These are phyloP conservation scores for Girardinus metallicus DNA, from an alignment of 2,797 vertebrate species.

Conservation along the genomic window DNA sequence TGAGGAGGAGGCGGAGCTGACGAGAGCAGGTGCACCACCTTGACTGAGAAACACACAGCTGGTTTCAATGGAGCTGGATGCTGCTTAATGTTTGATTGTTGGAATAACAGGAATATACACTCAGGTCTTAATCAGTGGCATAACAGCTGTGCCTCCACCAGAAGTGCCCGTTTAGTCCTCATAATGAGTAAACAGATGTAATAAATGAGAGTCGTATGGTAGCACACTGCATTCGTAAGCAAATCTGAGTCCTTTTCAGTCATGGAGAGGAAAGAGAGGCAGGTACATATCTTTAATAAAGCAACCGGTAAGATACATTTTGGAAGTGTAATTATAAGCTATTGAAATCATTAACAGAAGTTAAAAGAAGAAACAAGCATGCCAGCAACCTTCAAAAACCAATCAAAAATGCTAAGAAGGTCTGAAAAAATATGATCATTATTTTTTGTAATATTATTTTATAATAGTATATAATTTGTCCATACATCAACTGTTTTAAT, in stretches of 20 bases:
- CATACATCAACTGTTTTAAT: background rate
- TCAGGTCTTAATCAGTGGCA: constrained; percentile 11
- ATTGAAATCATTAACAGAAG: background rate
- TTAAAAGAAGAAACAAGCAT: background rate
- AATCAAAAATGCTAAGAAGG: background rate
- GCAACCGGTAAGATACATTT: background rate
- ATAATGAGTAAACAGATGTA: constrained; percentile 23
- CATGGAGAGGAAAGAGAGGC: background rate
- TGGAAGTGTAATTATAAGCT: background rate
- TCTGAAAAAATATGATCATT: background rate
- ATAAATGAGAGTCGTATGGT: constrained; percentile 14
- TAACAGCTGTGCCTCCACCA: constrained; percentile 28
- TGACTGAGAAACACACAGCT: constrained; percentile 36
- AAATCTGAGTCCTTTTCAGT: background rate
- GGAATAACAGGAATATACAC: constrained; percentile 3
- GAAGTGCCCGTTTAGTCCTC: constrained; percentile 21
- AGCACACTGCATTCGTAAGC: background rate
- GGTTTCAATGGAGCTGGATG: constrained; percentile 19
- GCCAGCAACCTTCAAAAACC: background rate
- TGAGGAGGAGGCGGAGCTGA: constrained; percentile 44
- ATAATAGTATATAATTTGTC: background rate
- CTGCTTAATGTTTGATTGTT: constrained; percentile 6
- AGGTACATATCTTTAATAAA: background rate
- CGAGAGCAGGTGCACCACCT: constrained; percentile 76
- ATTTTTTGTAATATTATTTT: background rate